phyloP scores from a whole-genome alignment of 2,888 invertebrate species.

The Perizoma flavofasciatum region DNA sequence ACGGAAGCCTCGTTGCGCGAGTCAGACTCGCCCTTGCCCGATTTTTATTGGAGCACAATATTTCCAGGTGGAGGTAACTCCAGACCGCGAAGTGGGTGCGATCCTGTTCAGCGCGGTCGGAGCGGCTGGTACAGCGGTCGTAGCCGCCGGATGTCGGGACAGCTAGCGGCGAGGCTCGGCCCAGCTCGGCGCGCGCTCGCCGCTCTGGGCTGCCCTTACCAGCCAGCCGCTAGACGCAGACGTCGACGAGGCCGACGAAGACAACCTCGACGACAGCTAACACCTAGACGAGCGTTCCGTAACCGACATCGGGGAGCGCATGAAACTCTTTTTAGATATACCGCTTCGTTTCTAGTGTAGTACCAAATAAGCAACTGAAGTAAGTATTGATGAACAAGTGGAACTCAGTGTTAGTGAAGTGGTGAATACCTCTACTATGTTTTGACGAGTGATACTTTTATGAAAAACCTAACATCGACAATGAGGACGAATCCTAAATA shows the following conservation, averaged over 20 bases:
- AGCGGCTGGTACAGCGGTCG: constrained; percentile 71
- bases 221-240: constrained; percentile 83
- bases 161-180: constrained; percentile 84
- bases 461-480: no score
- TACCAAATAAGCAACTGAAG: no score
- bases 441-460: no score
- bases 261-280: constrained; percentile 78
- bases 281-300: constrained; percentile 82
- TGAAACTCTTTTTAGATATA: constrained; percentile 84
- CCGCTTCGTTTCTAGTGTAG: constrained; percentile 79
- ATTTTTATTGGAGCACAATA: not conserved
- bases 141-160: constrained; percentile 74
- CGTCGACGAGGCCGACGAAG: constrained; percentile 60
- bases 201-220: constrained; percentile 92
- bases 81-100: constrained; percentile 77
- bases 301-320: constrained; percentile 80
- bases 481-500: no score
- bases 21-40: no score
- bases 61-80: constrained; percentile 74
- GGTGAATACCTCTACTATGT: not conserved
- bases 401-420: constrained; percentile 8
- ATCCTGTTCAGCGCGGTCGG: constrained; percentile 67
- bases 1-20: no score
- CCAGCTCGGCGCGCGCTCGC: constrained; percentile 83
- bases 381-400: not conserved